A percentile compares a stretch with the other conserved stretches of the same genome.
Conservation (phyloP, 2,888 invertebrate species). For the Dendrolimus houi region DNA sequence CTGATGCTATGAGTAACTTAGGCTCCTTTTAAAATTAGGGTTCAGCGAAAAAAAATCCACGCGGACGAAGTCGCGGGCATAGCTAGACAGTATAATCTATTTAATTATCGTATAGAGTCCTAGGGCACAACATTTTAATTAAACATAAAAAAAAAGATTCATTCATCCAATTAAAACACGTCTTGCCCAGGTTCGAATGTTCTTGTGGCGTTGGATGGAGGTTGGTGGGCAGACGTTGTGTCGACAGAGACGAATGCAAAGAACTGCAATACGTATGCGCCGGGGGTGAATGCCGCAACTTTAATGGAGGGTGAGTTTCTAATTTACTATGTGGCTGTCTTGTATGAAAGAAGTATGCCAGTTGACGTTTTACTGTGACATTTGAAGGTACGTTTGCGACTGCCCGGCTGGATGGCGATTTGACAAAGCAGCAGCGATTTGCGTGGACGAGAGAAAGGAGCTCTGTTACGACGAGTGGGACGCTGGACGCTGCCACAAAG, state of each 20-base stretch:
- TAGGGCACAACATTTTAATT: too few species aligned
- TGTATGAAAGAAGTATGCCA: too few species aligned
- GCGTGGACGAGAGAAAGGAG: constrained; percentile 85
- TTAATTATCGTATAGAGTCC: too few species aligned
- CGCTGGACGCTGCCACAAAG: constrained; percentile 51
- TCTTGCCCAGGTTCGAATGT: constrained; percentile 68
- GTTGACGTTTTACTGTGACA: neutral
- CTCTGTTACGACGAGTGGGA: constrained; percentile 81
- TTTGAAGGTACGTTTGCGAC: constrained; percentile 80
- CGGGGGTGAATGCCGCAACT: constrained; percentile 88
- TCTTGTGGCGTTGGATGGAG: constrained; percentile 88
- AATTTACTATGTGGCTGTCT: neutral
- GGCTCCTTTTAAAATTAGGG: too few species aligned
- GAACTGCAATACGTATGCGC: constrained; percentile 84
- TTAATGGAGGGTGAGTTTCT: constrained; percentile 80
- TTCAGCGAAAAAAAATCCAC: too few species aligned
- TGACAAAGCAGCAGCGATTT: constrained; percentile 80
- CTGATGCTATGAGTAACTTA: too few species aligned
- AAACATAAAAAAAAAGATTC: too few species aligned
- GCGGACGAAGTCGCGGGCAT: too few species aligned
- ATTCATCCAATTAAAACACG: too few species aligned
- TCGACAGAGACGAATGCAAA: constrained; percentile 88
- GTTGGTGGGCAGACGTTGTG: constrained; percentile 74
- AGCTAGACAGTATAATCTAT: too few species aligned
- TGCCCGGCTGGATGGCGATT: constrained; percentile 86